These are phyloP conservation scores for Ophraella communa DNA, from an alignment of 2,888 invertebrate species.

Conservation along the genomic window DNA sequence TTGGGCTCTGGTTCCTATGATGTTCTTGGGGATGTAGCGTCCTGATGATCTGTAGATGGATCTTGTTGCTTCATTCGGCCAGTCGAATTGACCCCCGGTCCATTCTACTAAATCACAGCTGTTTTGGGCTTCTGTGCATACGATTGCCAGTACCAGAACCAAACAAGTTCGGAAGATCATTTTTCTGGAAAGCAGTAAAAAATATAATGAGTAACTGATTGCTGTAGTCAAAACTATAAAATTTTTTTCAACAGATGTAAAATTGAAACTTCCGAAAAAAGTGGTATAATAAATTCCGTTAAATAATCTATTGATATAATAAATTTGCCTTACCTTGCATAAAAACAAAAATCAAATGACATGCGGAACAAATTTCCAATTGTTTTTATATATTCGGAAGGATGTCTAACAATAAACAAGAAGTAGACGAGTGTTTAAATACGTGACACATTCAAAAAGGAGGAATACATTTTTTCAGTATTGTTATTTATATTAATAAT, in stretches of 20 bases:
- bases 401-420: slow-evolving; percentile 31
- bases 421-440: slow-evolving; percentile 17
- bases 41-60: slow-evolving; percentile 66
- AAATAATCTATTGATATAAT: too few relatives aligned
- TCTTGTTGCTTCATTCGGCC: slow-evolving; percentile 60
- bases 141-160: slow-evolving; percentile 23
- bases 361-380: slow-evolving; percentile 27
- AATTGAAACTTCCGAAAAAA: too few relatives aligned
- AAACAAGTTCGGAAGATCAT: slow-evolving; percentile 37
- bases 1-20: slow-evolving; percentile 68
- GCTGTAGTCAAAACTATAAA: too few relatives aligned
- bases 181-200: slow-evolving; percentile 25
- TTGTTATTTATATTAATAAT: background rate
- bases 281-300: too few relatives aligned
- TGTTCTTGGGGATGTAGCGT: slow-evolving; percentile 66
- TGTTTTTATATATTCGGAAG: slow-evolving; percentile 35
- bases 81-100: slow-evolving; percentile 47
- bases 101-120: slow-evolving; percentile 53
- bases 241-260: too few relatives aligned
- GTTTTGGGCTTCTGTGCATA: slow-evolving; percentile 35
- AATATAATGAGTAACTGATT: too few relatives aligned
- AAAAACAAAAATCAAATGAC: slow-evolving; percentile 38
- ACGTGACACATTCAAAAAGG: slow-evolving; percentile 17
- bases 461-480: slow-evolving; percentile 5
- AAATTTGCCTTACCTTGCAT: slow-evolving; percentile 38